phyloP scores from a whole-genome alignment of 2,797 vertebrate species.

The Cyclura pinguis region DNA sequence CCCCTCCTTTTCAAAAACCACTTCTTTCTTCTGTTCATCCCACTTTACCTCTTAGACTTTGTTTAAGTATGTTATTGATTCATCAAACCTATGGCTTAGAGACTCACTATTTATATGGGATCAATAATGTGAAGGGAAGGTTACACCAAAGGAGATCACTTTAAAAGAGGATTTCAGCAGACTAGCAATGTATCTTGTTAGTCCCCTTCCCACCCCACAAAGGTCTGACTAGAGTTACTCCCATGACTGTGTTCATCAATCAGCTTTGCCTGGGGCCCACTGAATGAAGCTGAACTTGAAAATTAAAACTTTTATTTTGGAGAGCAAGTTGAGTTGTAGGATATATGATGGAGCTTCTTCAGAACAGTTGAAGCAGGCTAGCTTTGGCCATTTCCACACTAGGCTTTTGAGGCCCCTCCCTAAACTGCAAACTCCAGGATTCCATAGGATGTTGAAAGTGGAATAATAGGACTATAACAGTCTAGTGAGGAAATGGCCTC shows the following conservation, averaged over 20 bases:
- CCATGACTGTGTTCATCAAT: conserved; percentile 64
- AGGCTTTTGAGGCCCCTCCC: too few species aligned
- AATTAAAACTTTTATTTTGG: conserved; percentile 63
- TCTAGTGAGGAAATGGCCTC: too few species aligned
- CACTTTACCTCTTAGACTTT: conserved; percentile 56
- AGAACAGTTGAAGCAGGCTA: not conserved
- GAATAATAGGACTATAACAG: too few species aligned
- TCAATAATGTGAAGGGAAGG: conserved; percentile 60
- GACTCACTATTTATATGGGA: conserved; percentile 64
- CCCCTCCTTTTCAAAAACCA: conserved; percentile 48
- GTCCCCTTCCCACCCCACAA: conserved; percentile 46
- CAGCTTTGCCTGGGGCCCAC: conserved; percentile 61
- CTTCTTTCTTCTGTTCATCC: conserved; percentile 40
- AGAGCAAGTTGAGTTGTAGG: conserved; percentile 22
- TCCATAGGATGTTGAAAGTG: too few species aligned
- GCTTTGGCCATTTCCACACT: too few species aligned
- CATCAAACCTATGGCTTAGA: conserved; percentile 60
- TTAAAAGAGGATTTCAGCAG: conserved; percentile 63
- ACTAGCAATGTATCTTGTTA: conserved; percentile 60
- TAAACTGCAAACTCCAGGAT: too few species aligned
- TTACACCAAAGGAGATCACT: conserved; percentile 50
- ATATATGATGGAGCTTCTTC: conserved; percentile 41
- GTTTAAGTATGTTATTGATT: conserved; percentile 68
- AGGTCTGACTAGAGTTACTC: conserved; percentile 56
- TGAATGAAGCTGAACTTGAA: conserved; percentile 61